phyloP scores from a whole-genome alignment of 2,113 vertebrate species.

The Cygnus buccinator region DNA sequence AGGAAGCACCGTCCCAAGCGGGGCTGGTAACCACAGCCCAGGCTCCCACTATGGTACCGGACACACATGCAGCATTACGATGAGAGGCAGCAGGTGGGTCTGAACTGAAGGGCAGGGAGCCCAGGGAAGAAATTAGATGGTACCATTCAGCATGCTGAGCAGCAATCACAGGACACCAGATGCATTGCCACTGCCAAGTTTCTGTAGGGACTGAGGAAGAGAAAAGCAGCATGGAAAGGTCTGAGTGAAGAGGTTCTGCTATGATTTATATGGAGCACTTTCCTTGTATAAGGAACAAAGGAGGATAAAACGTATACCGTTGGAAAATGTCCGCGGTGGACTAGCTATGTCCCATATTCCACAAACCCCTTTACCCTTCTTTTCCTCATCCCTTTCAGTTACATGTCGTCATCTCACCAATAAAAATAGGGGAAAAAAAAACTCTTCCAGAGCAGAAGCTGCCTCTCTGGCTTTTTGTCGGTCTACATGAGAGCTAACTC shows the following conservation, averaged over 20 bases:
- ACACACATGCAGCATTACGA: slow-evolving; percentile 24
- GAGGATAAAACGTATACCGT: neutral
- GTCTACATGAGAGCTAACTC: neutral
- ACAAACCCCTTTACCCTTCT: neutral
- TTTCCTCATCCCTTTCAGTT: neutral
- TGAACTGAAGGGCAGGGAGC: slow-evolving; percentile 21
- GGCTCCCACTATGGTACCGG: neutral
- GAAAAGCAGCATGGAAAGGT: neutral
- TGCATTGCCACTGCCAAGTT: neutral
- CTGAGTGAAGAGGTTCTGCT: neutral
- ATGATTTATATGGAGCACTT: neutral
- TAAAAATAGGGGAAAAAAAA: neutral
- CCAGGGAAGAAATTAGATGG: slow-evolving; percentile 27
- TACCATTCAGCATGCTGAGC: slow-evolving; percentile 7
- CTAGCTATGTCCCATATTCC: neutral
- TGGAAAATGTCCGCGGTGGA: neutral
- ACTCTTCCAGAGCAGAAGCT: neutral
- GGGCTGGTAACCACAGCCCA: neutral
- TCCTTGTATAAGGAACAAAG: neutral
- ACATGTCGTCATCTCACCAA: neutral
- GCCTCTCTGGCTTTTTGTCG: neutral
- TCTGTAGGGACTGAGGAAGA: neutral
- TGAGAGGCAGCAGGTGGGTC: slow-evolving; percentile 50
- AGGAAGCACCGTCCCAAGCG: neutral
- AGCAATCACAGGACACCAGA: neutral